Evolutionary conservation across 2,113 vertebrate genomes (phyloP).

Genomic region (Sterrhoptilus dennistouni): DNA sequence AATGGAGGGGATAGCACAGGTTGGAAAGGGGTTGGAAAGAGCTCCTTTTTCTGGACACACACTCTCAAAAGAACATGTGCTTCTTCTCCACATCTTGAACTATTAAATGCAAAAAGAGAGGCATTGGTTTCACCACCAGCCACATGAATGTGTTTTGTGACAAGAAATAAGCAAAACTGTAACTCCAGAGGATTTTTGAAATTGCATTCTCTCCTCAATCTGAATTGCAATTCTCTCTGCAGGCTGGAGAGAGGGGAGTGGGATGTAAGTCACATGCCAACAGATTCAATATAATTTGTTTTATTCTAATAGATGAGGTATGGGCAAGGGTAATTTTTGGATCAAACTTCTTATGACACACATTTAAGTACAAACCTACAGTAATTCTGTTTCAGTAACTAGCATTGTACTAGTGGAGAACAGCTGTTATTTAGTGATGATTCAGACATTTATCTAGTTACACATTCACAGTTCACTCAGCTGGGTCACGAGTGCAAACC

Average conservation of each 20-base stretch:
- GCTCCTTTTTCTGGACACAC: not conserved
- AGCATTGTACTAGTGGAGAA: not conserved
- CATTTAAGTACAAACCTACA: not conserved
- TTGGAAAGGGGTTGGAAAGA: not conserved
- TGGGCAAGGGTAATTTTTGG: not conserved
- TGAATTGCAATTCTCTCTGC: not conserved
- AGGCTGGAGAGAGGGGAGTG: not conserved
- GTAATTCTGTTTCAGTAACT: not conserved
- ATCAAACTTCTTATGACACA: not conserved
- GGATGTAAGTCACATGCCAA: not conserved
- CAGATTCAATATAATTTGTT: not conserved
- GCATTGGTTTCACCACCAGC: not conserved
- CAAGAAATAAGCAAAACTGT: not conserved
- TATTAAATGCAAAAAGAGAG: not conserved
- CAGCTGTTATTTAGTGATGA: not conserved
- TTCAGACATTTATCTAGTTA: not conserved
- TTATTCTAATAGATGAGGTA: not conserved
- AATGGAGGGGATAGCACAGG: not conserved
- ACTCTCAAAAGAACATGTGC: not conserved
- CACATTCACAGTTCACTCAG: not conserved
- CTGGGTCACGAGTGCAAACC: not conserved
- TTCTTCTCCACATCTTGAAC: not conserved
- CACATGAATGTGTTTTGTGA: not conserved
- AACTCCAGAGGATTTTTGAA: not conserved
- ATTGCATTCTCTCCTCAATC: not conserved